Evolutionary conservation across 2,888 invertebrate genomes (phyloP), one percentile per base, ranked within the genome.

Genomic region (Epirrhoe alternata): DNA sequence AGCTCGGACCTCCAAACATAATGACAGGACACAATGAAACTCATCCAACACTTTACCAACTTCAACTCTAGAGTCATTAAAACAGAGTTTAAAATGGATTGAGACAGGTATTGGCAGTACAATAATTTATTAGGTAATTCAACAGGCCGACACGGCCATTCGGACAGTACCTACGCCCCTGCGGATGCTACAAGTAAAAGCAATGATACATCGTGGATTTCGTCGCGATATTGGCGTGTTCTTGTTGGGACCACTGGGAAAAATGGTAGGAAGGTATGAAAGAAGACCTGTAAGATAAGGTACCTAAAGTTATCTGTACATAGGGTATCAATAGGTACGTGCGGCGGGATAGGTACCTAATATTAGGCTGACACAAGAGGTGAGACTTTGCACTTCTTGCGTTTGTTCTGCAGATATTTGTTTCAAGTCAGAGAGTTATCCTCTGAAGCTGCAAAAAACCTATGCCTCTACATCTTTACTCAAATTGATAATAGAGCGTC

Each of bases 201-300:
- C 88, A 88, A 86, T 88, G 89, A 89, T 89, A 90, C 87, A 85
- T 84, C 84, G 88, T 82, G 85, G 81, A 82, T 86, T 87, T 88
- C 84, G 88, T 88, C 89, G 88, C 87, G 80, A 79, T 69, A 69
- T 70, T 74, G 80, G 12, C 80, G 38, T 66, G 64, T 79, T 87
- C 85, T 68, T 72, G 75, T 84, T 82, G 16, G 72, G 0, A 35
- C 78, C 31, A 31, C 0, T 14, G 47, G 3, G 10, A 42, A 5
- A 7, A 24, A 24, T 1, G 35, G 35, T 35, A 10, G 10, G n/a
- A n/a, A n/a, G n/a, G n/a, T n/a, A n/a, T n/a, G n/a, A n/a, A n/a
- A n/a, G n/a, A n/a, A n/a, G n/a, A n/a, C n/a, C n/a, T n/a, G n/a
- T n/a, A n/a, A n/a, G n/a, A n/a, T n/a, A n/a, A n/a, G n/a, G n/a